Base-by-base conservation (phyloP, 2,113 vertebrate genomes). In the Lucifuga dentata region DNA sequence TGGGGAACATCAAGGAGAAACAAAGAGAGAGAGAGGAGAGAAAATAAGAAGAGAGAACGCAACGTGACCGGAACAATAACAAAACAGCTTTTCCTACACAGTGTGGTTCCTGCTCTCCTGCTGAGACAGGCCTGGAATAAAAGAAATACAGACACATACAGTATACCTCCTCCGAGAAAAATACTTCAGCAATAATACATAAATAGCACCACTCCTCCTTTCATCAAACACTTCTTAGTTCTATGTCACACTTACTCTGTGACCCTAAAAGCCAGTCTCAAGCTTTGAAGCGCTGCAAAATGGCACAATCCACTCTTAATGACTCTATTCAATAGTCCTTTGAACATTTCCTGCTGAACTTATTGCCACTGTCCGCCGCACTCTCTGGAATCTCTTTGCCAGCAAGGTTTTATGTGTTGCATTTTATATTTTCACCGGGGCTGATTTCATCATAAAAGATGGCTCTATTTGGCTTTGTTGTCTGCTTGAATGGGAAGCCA, bases 281-380 rank as follows among this genome's bases (percentile, higher is more conserved):
- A 43, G 48, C 72, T 75, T 79, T 81, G 58, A 81, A 74, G 63
- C 66, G 33, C 63, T 33, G 13, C 26, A 78, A 79, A 29, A 80
- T 80, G 51, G 68, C 4, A 1, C 71, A 55, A 57, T 68, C 53
- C 29, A 29, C 58, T 68, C 16, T 49, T 79, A 71, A 84, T 76
- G 67, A 78, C 56, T 21, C 51, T 26, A 53, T 63, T 72, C 76
- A 72, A 52, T 58, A 21, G 51, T 53, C 58, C 68, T 58, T 62
- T 59, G 58, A 80, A 46, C 45, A 60, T 56, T 67, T 57, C 52
- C 32, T n/a, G 38, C 41, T 83, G 49, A 63, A 82, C 43, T 49
- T 46, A 38, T 53, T 35, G 43, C 29, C 26, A 26, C 38, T 33
- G 49, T 45, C 48, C 12, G 8, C 60, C 26, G 62, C 45, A 62